Evolutionary conservation across 2,113 vertebrate species (phyloP).

Genomic region (Erythrolamprus reginae): DNA sequence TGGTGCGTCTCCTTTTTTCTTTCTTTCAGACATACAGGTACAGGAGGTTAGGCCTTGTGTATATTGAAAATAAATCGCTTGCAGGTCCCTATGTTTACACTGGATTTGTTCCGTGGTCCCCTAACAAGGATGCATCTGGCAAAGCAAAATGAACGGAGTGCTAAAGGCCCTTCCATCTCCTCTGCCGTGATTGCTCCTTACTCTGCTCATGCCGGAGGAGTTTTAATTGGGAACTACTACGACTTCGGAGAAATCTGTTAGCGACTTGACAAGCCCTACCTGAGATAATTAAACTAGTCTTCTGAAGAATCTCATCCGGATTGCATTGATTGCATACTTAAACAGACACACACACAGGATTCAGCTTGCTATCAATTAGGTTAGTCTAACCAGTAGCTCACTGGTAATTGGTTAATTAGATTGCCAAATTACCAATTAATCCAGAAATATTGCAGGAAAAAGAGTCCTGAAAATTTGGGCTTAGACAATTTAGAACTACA

Average conservation of each 20-base stretch:
- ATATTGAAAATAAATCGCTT: conserved; percentile 25
- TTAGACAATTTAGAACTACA: no score
- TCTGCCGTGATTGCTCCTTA: neutral
- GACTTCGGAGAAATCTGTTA: conserved; percentile 23
- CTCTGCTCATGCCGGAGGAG: conserved; percentile 10
- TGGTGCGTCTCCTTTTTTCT: neutral
- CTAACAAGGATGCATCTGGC: neutral
- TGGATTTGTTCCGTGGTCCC: conserved; percentile 11
- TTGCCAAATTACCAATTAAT: no score
- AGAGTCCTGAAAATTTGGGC: no score
- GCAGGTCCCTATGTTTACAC: neutral
- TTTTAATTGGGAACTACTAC: conserved; percentile 32
- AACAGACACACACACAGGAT: neutral
- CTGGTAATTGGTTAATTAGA: no score
- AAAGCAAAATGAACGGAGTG: neutral
- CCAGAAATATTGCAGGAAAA: no score
- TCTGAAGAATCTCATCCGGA: conserved; percentile 28
- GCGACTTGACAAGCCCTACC: conserved; percentile 7
- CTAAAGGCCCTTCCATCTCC: conserved; percentile 21
- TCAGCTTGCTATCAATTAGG: neutral
- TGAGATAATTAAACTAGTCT: conserved; percentile 14
- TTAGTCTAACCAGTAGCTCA: no score
- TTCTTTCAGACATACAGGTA: neutral
- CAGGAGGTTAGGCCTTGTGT: neutral
- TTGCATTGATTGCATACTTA: neutral